Evolutionary conservation across 2,797 vertebrate species (phyloP).

Genomic region (Epinephelus coioides): DNA sequence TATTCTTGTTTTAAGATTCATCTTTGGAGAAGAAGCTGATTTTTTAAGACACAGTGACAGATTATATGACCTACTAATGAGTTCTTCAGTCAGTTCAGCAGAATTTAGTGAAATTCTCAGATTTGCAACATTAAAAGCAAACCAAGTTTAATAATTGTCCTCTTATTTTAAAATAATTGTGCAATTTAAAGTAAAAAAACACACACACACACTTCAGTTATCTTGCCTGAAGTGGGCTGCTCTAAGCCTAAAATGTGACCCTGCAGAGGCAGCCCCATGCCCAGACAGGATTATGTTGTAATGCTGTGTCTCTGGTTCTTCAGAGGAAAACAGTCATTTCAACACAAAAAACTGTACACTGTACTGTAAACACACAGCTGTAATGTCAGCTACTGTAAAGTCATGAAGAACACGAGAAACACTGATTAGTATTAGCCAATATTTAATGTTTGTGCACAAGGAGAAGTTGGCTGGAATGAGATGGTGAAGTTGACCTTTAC

Average conservation of each 20-base stretch:
- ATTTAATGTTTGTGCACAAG: neutral
- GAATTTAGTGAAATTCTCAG: neutral
- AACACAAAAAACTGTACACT: conserved; percentile 34
- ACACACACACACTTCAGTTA: conserved; percentile 11
- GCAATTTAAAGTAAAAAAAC: conserved; percentile 7
- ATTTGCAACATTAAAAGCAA: neutral
- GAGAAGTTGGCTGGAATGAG: neutral
- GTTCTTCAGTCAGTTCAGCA: neutral
- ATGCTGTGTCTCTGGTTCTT: conserved; percentile 39
- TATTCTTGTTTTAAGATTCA: too few relatives aligned
- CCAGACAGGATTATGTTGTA: conserved; percentile 57
- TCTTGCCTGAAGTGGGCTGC: conserved; percentile 20
- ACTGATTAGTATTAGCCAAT: neutral
- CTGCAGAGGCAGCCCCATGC: conserved; percentile 13
- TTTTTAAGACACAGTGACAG: too few relatives aligned
- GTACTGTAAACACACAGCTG: neutral
- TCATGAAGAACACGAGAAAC: neutral
- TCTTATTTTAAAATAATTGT: neutral
- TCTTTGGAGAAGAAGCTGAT: too few relatives aligned
- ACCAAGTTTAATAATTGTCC: too few relatives aligned
- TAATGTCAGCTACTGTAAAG: conserved; percentile 1
- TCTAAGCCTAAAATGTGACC: conserved; percentile 49
- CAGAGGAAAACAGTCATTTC: conserved; percentile 35
- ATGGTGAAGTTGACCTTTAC: conserved; percentile 46
- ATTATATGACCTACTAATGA: neutral